Evolutionary conservation across 2,888 invertebrate genomes (phyloP).

Genomic region (Heliconius ismenius): DNA sequence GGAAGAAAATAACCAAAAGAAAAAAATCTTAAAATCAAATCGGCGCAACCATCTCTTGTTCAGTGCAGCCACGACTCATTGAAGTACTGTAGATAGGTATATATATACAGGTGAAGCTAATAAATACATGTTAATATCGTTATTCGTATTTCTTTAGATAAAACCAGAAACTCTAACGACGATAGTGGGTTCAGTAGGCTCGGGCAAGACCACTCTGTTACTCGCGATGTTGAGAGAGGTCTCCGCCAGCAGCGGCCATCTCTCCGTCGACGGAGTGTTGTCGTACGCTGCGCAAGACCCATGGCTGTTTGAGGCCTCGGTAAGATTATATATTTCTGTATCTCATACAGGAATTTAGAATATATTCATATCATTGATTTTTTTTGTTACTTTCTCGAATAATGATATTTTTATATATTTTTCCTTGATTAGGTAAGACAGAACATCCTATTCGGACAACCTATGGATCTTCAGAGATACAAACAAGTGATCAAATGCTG

Average conservation of each 20-base stretch:
- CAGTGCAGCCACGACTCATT: too few relatives aligned
- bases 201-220: conserved; percentile 88
- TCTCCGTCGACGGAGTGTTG: conserved; percentile 75
- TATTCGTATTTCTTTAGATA: conserved; percentile 53
- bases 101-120: not conserved
- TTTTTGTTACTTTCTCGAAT: too few relatives aligned
- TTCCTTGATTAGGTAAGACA: conserved; percentile 80
- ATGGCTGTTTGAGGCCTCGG: conserved; percentile 83
- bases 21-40: too few relatives aligned
- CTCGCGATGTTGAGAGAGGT: conserved; percentile 89
- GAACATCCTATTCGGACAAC: conserved; percentile 89
- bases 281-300: conserved; percentile 86
- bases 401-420: too few relatives aligned
- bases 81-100: too few relatives aligned
- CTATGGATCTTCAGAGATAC: conserved; percentile 80
- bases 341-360: conserved; percentile 60
- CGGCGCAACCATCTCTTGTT: too few relatives aligned
- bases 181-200: conserved; percentile 88
- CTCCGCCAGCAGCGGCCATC: conserved; percentile 79
- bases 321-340: conserved; percentile 81
- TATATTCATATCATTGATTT: too few relatives aligned
- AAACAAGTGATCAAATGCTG: conserved; percentile 81
- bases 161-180: conserved; percentile 79
- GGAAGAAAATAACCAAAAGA: too few relatives aligned
- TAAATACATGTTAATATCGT: not conserved